Evolutionary conservation across 1,140 invertebrate genomes (phyloP), one percentile per base, ranked within the genome.

Genomic region (Onthophagus taurus): DNA sequence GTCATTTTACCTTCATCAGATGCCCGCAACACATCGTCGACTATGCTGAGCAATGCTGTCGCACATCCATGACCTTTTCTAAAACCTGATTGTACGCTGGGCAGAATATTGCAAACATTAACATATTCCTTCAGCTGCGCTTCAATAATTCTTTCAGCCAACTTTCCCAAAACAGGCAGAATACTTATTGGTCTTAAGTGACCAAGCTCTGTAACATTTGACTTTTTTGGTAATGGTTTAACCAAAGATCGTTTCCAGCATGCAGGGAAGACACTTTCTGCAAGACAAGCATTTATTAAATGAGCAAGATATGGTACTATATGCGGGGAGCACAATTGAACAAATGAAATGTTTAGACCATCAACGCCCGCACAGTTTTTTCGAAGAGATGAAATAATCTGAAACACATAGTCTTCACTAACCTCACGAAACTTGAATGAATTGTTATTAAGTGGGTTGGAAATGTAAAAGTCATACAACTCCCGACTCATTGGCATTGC

Each of bases 161-260:
- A 8, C 17, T 38, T 38, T 2, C 19, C 21, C 11, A 38, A 38
- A 20, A 38, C 17, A 8, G 21, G 8, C 2, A 38, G 36, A 2
- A 23, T 38, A 14, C 36, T 38, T 38, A 38, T 21, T 7, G 36
- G 36, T 38, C 36, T 12, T 12, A 38, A 24, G 16, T 38, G 11
- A 16, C 36, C 4, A 13, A 12, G 16, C 8, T 38, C 11, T 23
- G 12, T 3, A 2, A 16, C 11, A 9, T 1, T 24, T 11, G 2
- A 23, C 11, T 38, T 38, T 38, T 38, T 1, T 13, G 20, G 9
- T 23, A 24, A 6, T 19, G 36, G 12, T 23, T 18, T 23, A 16
- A 38, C 23, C 19, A 26, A 13, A 20, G 36, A 38, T 12, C 11
- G 17, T 12, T 24, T 38, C 36, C 36, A 38, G 14, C 36, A 24